Evolutionary conservation across 2,888 invertebrate species (phyloP), one percentile per base, ranked within the genome.

Genomic region (Drosophila suboccidentalis): DNA sequence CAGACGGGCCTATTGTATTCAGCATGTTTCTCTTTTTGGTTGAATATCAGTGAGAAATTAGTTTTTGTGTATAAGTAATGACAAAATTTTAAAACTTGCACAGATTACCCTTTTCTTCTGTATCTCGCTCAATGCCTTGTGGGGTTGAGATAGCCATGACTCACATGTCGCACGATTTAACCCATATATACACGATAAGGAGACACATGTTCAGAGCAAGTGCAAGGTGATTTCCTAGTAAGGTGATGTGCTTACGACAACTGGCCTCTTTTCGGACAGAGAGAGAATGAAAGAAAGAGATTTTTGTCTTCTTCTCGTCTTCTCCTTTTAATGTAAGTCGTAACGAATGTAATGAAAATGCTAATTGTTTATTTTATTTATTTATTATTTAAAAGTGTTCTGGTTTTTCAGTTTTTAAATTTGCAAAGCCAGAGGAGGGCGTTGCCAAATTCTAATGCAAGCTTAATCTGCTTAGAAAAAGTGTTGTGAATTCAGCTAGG

Each of bases 1-100:
- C 4, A 11, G 0, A 36, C 36, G 13, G 36, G 5, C 13, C 19
- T 47, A 59, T 50, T 51, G 62, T 39, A 44, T 47, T 55, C 10
- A 34, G 22, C 43, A 72, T 58, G 68, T 54, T 72, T 74, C 47
- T 75, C 55, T 82, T 62, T 62, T 60, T 71, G 75, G 59, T 64
- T 78, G 74, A 84, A 64, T 80, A 57, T 67, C 72, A 84, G 65
- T 84, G 78, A 66, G 81, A 81, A 87, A 87, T 73, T 43, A 61
- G 66, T 67, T 62, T 76, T 53, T 62, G 34, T 65, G 55, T 51
- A 47, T 44, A 44, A 60, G 51, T 71, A 61, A 75, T 78, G 82
- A 67, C 66, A 81, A 80, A 70, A 61, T 67, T 62, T 51, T 63
- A 76, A 75, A 70, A 62, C 36, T 34, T 51, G 57, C 55, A 41